Evolutionary conservation across 2,797 vertebrate genomes (phyloP).

Genomic region (Rhynchonycteris naso): DNA sequence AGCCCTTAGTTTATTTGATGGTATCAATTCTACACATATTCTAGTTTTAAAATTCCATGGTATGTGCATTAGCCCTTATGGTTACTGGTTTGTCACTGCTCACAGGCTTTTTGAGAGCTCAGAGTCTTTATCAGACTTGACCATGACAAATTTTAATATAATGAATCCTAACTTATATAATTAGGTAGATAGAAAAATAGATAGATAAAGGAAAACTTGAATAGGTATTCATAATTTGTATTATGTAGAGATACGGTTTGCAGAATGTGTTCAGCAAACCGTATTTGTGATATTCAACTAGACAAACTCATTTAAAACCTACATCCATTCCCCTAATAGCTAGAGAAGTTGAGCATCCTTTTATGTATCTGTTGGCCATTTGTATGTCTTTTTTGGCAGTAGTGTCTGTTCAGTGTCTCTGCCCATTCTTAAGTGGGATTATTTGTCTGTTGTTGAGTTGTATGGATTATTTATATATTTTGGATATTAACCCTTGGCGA

Average conservation of each 20-base stretch:
- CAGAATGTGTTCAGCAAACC: neutral
- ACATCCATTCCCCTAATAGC: neutral
- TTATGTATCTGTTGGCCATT: neutral
- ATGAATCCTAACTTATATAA: neutral
- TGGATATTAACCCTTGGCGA: too few species aligned
- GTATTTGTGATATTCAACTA: neutral
- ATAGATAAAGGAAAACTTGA: neutral
- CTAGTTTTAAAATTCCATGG: neutral
- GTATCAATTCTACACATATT: neutral
- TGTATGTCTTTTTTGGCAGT: too few species aligned
- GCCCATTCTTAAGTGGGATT: too few species aligned
- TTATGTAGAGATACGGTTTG: neutral
- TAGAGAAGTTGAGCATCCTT: neutral
- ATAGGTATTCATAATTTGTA: neutral
- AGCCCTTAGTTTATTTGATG: neutral
- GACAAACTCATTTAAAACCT: neutral
- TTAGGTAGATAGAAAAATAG: neutral
- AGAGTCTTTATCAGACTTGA: neutral
- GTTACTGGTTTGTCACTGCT: neutral
- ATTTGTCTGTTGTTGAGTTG: too few species aligned
- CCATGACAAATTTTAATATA: neutral
- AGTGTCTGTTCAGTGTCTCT: too few species aligned
- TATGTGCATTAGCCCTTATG: neutral
- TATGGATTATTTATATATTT: too few species aligned
- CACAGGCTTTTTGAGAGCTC: neutral